Evolutionary conservation across 2,113 vertebrate genomes (phyloP).

Genomic region (Epinephelus moara): DNA sequence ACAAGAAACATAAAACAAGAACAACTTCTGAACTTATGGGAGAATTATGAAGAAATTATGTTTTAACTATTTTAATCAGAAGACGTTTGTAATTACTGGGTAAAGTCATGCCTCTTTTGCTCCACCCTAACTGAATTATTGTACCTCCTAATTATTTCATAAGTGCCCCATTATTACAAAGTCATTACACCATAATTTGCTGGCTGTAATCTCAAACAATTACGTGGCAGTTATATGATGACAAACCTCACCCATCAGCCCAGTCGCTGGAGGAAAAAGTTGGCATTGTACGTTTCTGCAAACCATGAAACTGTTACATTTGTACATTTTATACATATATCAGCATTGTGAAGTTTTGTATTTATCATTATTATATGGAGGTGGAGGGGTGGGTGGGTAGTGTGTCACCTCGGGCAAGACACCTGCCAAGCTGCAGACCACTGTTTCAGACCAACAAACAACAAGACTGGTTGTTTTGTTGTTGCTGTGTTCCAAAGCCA

Average conservation of each 20-base stretch:
- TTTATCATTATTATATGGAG: no score
- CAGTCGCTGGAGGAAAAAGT: no score
- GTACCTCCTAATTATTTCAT: constrained; percentile 1
- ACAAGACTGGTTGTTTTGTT: no score
- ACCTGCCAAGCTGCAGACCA: no score
- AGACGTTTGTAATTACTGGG: not conserved
- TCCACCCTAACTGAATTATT: constrained; percentile 8
- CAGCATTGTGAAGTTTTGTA: no score
- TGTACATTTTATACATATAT: no score
- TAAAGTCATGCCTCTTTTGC: not conserved
- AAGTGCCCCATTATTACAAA: constrained; percentile 1
- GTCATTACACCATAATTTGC: not conserved
- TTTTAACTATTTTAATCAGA: constrained; percentile 22
- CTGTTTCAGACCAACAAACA: no score
- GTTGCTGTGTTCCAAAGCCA: no score
- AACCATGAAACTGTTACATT: no score
- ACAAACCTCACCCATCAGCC: not conserved
- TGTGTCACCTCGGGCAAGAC: no score
- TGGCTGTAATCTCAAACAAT: not conserved
- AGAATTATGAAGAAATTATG: constrained; percentile 19
- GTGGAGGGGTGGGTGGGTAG: no score
- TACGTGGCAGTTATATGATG: not conserved
- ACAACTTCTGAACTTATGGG: not conserved
- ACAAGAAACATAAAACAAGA: not conserved
- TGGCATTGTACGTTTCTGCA: no score